These are phyloP conservation scores for Cuculus canorus DNA, from an alignment of 2,797 vertebrate species.

Conservation along the genomic window DNA sequence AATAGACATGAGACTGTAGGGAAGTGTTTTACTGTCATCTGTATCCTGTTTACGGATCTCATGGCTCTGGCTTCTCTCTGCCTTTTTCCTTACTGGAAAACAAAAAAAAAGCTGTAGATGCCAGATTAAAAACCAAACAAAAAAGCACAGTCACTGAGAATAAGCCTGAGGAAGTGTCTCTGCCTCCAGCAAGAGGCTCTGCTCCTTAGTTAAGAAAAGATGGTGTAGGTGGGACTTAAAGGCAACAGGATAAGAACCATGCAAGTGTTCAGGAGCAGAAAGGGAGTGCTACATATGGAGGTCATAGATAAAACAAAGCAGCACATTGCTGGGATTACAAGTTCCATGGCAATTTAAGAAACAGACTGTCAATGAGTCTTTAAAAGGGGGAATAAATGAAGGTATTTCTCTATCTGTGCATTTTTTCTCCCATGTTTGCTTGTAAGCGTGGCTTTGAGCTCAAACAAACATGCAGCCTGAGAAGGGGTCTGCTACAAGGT, in stretches of 20 bases:
- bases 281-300: background rate
- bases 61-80: background rate
- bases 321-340: background rate
- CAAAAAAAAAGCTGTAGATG: background rate
- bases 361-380: background rate
- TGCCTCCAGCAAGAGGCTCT: background rate
- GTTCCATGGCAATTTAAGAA: background rate
- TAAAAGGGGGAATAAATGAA: background rate
- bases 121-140: background rate
- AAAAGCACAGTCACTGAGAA: background rate
- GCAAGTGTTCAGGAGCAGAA: background rate
- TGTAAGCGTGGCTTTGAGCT: background rate
- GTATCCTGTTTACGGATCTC: slow-evolving; percentile 5
- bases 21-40: background rate
- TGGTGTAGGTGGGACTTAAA: background rate
- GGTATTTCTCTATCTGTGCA: background rate
- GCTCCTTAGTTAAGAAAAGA: background rate
- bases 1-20: background rate
- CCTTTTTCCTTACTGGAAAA: background rate
- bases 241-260: background rate
- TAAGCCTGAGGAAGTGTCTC: background rate
- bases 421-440: background rate
- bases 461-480: background rate
- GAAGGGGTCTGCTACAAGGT: background rate
- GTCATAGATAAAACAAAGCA: background rate